Conservation (phyloP, 2,888 invertebrate species). For the Drosophila greeni region DNA sequence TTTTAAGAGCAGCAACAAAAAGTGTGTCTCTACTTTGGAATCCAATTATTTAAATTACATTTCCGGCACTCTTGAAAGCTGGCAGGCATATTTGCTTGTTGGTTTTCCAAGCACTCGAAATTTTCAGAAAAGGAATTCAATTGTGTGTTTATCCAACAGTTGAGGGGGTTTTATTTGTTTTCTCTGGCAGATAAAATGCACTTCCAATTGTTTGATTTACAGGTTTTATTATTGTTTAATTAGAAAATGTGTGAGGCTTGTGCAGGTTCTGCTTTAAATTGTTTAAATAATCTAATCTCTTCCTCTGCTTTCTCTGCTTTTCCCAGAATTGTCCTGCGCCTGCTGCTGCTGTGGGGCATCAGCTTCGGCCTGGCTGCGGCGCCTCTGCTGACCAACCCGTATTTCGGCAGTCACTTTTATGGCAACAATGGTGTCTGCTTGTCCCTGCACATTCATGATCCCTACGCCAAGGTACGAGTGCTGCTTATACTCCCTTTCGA, state of each 20-base stretch:
- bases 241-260: too few relatives aligned
- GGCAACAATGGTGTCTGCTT: slow-evolving; percentile 82
- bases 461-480: slow-evolving; percentile 80
- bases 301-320: too few relatives aligned
- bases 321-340: slow-evolving; percentile 79
- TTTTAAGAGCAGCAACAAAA: background rate
- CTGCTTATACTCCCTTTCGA: background rate
- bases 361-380: slow-evolving; percentile 80
- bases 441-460: slow-evolving; percentile 82
- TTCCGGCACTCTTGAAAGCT: background rate
- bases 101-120: slow-evolving; percentile 2
- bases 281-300: too few relatives aligned
- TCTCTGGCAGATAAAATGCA: background rate
- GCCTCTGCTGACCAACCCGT: slow-evolving; percentile 79
- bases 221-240: background rate
- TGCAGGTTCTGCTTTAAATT: too few relatives aligned
- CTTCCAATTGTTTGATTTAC: background rate
- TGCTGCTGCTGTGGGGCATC: slow-evolving; percentile 80
- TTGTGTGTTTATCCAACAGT: slow-evolving; percentile 2
- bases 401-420: slow-evolving; percentile 82
- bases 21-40: background rate
- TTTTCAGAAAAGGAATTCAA: slow-evolving; percentile 1
- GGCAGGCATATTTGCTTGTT: slow-evolving; percentile 3
- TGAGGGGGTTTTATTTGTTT: background rate
- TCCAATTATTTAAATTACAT: slow-evolving; percentile 20